Evolutionary conservation across 2,113 vertebrate genomes (phyloP), one percentile per base, ranked within the genome.

Genomic region (Cephalophus harveyi): DNA sequence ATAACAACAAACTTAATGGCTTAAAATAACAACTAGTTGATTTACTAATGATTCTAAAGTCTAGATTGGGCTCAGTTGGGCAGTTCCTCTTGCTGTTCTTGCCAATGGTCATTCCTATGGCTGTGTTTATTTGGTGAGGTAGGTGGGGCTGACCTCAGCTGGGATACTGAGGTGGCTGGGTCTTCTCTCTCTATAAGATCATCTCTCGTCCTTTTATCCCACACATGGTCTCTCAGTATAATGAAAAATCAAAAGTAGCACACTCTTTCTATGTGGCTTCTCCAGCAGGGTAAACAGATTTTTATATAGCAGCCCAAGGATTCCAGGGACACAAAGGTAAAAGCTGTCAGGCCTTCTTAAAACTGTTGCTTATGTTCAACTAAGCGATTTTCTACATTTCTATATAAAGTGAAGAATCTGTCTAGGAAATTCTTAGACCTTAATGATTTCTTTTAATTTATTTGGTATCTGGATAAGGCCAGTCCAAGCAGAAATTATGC

Each of bases 391-490:
- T 59, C 43, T 40, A 81, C 12, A 46, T 64, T 95, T 89, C 67
- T 82, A n/a, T 79, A 9, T 30, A 46, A 91, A 87, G 21, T 7
- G 10, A 87, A 36, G 52, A 60, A 27, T 67, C 33, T 83, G 27
- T 43, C 6, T 4, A 3, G 46, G 60, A 93, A 93, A 76, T 36
- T 59, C 79, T 46, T 92, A 17, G 57, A 43, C 8, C 4, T 93
- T 46, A 33, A 89, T 64, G n/a, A 64, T 62, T 84, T 91, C 36
- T 87, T 92, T 87, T 57, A 15, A 93, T 93, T 97, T 95, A 14
- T 54, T 87, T 96, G 25, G 23, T 62, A 60, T 82, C 91, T 92
- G 40, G 60, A 28, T 64, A 76, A 74, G 15, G 14, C n/a, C 5
- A 27, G 25, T 27, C 6, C 23, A 82, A 60, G 43, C n/a, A 86